Conservation (phyloP, 1,140 invertebrate genomes). For the Drosophila takahashii region DNA sequence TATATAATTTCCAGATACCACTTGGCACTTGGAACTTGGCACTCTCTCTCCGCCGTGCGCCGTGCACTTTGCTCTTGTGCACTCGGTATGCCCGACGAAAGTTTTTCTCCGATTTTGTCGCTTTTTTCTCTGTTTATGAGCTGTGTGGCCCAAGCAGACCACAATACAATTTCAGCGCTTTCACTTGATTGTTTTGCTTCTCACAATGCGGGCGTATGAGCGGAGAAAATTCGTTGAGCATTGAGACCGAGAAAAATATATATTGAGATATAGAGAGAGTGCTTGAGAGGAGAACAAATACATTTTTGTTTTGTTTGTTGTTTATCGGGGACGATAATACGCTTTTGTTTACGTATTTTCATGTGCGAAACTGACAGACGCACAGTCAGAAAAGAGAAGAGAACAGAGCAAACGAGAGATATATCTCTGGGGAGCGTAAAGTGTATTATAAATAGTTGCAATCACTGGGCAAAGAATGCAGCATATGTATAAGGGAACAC, state of each 20-base stretch:
- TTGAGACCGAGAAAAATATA: neutral
- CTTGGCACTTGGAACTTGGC: neutral
- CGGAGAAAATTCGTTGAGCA: constrained; percentile 22
- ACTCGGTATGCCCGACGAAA: constrained; percentile 37
- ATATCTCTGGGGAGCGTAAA: constrained; percentile 3
- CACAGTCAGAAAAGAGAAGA: constrained; percentile 12
- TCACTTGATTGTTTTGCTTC: constrained; percentile 77
- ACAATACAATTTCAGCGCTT: constrained; percentile 72
- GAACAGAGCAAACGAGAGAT: neutral
- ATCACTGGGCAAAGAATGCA: constrained; percentile 59
- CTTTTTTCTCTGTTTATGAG: constrained; percentile 37
- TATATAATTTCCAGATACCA: constrained; percentile 51
- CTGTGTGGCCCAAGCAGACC: neutral
- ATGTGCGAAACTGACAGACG: constrained; percentile 61
- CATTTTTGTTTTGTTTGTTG: constrained; percentile 63
- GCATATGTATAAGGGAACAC: constrained; percentile 37
- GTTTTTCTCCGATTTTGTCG: constrained; percentile 44
- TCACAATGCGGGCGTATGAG: constrained; percentile 69
- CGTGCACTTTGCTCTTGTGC: constrained; percentile 73
- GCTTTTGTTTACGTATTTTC: constrained; percentile 78
- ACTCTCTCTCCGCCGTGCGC: constrained; percentile 59
- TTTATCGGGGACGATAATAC: constrained; percentile 72
- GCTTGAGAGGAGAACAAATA: constrained; percentile 54
- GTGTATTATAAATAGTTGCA: constrained; percentile 65
- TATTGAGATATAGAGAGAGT: constrained; percentile 13